Evolutionary conservation across 2,888 invertebrate species (phyloP).

Genomic region (Campopleginae sp.): DNA sequence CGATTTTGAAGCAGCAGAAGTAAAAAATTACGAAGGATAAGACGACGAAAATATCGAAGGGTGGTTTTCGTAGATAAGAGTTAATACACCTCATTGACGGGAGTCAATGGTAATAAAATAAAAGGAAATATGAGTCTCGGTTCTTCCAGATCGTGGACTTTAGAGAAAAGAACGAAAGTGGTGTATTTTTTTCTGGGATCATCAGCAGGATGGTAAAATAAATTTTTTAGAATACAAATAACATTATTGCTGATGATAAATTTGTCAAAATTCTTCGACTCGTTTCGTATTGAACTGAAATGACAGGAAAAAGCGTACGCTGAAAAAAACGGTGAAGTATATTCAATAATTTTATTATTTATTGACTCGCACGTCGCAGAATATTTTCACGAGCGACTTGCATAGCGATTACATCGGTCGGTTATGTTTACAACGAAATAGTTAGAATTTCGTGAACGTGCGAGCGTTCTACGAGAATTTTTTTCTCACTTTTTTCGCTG

Average conservation of each 20-base stretch:
- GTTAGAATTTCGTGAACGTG: constrained; percentile 41
- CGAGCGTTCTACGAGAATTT: constrained; percentile 11
- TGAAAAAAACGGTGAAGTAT: background rate
- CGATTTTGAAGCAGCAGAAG: background rate
- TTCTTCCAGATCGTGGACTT: background rate
- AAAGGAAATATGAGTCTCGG: constrained; percentile 5
- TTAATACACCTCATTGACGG: constrained; percentile 42
- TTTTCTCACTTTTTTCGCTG: constrained; percentile 1
- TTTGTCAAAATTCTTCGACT: background rate
- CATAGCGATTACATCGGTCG: constrained; percentile 11
- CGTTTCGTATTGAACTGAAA: background rate
- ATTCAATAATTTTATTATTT: background rate
- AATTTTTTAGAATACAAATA: background rate
- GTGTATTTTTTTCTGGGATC: background rate
- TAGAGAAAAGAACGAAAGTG: background rate
- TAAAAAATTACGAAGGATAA: background rate
- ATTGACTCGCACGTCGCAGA: constrained; percentile 7
- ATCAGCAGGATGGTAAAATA: background rate
- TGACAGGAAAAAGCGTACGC: background rate
- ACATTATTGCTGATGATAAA: background rate
- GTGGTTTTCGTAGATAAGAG: constrained; percentile 44
- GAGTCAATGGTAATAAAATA: constrained; percentile 29
- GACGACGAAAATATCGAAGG: background rate
- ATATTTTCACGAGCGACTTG: constrained; percentile 39
- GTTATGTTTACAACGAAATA: constrained; percentile 15